Evolutionary conservation across 1,140 invertebrate genomes (phyloP), one percentile per base, ranked within the genome.

Genomic region (Papilio dardanus): DNA sequence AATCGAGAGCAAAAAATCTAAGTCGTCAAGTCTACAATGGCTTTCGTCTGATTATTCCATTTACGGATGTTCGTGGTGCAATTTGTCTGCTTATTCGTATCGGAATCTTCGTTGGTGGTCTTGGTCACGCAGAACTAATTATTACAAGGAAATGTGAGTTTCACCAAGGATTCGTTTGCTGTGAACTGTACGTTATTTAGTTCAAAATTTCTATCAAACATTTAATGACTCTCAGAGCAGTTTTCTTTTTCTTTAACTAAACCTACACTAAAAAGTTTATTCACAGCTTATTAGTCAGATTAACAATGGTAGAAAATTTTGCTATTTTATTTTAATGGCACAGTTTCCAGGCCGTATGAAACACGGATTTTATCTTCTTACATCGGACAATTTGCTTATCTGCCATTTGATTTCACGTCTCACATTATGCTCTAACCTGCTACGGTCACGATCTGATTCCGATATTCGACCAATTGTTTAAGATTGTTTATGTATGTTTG

Each of bases 71-170:
- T 86, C 80, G 79, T 82, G 75, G 82, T 76, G 87, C 86, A 89
- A 91, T 90, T 90, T 89, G 84, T 84, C 82, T 79, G 82, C 82
- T 82, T 84, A 87, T 88, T 89, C 88, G 84, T 86, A 88, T 88
- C 80, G 80, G 81, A 84, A 86, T 84, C 80, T 81, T 79, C 73
- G 80, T 81, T 79, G 77, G 81, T 75, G 77, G 79, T 82, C 81
- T 83, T 75, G 84, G 82, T 89, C 86, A 89, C 82, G 89, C 81
- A 88, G 84, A 84, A 62, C 21, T 62, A 62, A 46, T 46, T 46
- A 46, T 46, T 16, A 7, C 16, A 46, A 46, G n/a, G n/a, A 46
- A 46, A 46, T 46, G 42, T 46, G 16, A 46, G 42, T 19, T 46
- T 16, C 42, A 46, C 42, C n/a, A 5, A 19, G 42, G 7, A n/a